A percentile compares a stretch with the other conserved stretches of the same genome.
phyloP scores from a whole-genome alignment of 2,113 vertebrate species.

The Cinclus cinclus region DNA sequence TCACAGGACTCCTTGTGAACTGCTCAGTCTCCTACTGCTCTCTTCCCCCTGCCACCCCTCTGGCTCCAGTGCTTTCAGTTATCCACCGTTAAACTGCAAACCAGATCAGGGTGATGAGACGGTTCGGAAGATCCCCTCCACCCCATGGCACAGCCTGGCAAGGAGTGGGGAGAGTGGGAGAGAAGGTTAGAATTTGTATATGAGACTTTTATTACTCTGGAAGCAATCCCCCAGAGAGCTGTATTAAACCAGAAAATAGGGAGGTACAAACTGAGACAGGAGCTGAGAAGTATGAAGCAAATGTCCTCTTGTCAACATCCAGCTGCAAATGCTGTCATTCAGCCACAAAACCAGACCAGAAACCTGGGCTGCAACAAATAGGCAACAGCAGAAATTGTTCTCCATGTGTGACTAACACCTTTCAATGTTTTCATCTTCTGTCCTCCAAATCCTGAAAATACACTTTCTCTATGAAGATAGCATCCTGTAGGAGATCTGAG shows the following conservation, averaged over 20 bases:
- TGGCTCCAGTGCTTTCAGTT: background rate
- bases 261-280: background rate
- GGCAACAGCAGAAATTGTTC: background rate
- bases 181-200: background rate
- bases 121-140: background rate
- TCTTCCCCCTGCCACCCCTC: background rate
- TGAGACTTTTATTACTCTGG: background rate
- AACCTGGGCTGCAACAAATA: background rate
- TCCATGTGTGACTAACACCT: background rate
- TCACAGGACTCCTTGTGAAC: background rate
- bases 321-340: background rate
- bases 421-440: background rate
- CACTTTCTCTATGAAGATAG: background rate
- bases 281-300: background rate
- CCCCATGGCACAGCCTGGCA: background rate
- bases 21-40: background rate
- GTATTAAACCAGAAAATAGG: background rate
- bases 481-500: background rate
- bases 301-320: background rate
- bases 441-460: background rate
- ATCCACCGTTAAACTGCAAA: background rate
- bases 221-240: background rate
- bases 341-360: background rate
- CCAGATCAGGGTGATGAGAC: background rate
- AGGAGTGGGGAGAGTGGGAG: background rate